Evolutionary conservation across 64 coral and sea anemone species (phyloP).

Genomic region (Pocillopora verrucosa): DNA sequence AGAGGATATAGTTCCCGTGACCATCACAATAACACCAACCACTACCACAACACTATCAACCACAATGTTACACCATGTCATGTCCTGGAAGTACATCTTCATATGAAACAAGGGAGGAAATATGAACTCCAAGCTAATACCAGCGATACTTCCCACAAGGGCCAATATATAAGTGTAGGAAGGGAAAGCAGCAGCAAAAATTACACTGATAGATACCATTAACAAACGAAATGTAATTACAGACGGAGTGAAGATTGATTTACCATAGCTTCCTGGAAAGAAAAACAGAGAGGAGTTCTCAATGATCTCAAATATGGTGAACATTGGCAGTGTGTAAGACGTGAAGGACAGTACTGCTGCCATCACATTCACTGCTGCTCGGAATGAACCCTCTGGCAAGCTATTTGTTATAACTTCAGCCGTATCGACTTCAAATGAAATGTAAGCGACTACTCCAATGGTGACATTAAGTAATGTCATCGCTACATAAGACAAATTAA

Average conservation of each 20-base stretch:
- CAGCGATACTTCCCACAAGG: slow-evolving; percentile 75
- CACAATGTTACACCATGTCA: slow-evolving; percentile 66
- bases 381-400: slow-evolving; percentile 82
- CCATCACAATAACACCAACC: slow-evolving; percentile 63
- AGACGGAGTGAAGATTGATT: slow-evolving; percentile 27
- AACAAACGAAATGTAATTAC: slow-evolving; percentile 47
- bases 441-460: slow-evolving; percentile 83
- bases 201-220: slow-evolving; percentile 57
- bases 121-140: slow-evolving; percentile 88
- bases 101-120: slow-evolving; percentile 86
- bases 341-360: slow-evolving; percentile 79
- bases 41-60: slow-evolving; percentile 55
- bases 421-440: slow-evolving; percentile 78
- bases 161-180: slow-evolving; percentile 72
- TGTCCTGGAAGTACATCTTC: slow-evolving; percentile 70
- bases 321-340: slow-evolving; percentile 96
- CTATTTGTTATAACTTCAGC: slow-evolving; percentile 92
- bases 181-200: slow-evolving; percentile 66
- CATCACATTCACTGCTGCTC: slow-evolving; percentile 66
- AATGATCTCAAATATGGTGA: slow-evolving; percentile 92
- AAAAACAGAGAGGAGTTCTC: slow-evolving; percentile 42
- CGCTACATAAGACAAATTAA: slow-evolving; percentile 74
- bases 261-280: slow-evolving; percentile 42
- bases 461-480: slow-evolving; percentile 87
- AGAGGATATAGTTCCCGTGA: slow-evolving; percentile 61